Evolutionary conservation across 2,797 vertebrate genomes (phyloP).

Genomic region (Gallinago stenura): DNA sequence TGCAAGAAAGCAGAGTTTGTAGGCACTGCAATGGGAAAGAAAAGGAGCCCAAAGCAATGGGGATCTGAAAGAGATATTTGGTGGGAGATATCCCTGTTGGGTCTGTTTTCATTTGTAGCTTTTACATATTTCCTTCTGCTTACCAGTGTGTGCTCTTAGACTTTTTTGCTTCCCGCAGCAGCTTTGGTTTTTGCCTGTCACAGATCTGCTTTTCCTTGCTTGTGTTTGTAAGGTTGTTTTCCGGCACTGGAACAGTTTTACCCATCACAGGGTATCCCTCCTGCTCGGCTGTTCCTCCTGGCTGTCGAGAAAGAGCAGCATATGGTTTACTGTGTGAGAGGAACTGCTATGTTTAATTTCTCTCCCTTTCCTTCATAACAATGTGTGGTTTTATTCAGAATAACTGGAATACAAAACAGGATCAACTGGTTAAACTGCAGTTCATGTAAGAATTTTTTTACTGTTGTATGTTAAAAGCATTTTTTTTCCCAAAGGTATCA

Average conservation of each 20-base stretch:
- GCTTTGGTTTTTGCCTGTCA: background rate
- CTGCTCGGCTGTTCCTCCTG: background rate
- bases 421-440: background rate
- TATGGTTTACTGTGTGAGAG: background rate
- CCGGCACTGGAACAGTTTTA: background rate
- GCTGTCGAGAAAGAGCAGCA: background rate
- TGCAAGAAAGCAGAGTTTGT: constrained; percentile 72
- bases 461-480: background rate
- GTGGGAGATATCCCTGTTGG: background rate
- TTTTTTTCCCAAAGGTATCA: background rate
- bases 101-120: background rate
- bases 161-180: background rate
- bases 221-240: background rate
- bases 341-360: background rate
- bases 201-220: constrained; percentile 51
- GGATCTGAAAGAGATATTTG: background rate
- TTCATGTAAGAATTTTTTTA: background rate
- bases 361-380: background rate
- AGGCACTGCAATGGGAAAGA: constrained; percentile 78
- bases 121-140: constrained; percentile 15
- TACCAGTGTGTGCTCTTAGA: background rate
- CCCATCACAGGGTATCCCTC: background rate
- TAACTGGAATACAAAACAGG: background rate
- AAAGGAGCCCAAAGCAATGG: constrained; percentile 60
- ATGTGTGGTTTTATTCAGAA: background rate